Evolutionary conservation across 2,888 invertebrate genomes (phyloP).

Genomic region (Pilophorus perplexus): DNA sequence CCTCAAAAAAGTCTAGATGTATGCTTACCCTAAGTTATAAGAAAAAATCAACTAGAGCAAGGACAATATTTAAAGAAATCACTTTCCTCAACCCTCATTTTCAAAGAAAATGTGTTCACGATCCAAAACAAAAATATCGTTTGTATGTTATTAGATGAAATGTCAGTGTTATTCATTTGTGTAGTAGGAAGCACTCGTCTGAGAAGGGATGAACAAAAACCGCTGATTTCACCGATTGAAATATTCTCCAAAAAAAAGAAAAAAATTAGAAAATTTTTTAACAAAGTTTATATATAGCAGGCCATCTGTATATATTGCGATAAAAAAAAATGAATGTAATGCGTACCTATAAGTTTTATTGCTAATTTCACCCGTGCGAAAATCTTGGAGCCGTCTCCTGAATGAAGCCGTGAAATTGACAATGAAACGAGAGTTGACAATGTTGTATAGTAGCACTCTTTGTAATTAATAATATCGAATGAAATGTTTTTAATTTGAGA

Average conservation of each 20-base stretch:
- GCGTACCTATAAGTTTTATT: constrained; percentile 7
- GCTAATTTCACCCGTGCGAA: constrained; percentile 12
- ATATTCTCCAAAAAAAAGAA: neutral
- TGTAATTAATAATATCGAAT: neutral
- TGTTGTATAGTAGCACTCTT: constrained; percentile 35
- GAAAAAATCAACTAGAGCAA: constrained; percentile 34
- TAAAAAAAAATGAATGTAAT: constrained; percentile 14
- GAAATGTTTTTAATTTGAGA: constrained; percentile 9
- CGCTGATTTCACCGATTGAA: constrained; percentile 1
- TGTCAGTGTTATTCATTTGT: constrained; percentile 6
- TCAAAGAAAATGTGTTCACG: constrained; percentile 32
- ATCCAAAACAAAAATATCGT: constrained; percentile 8
- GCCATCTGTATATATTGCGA: constrained; percentile 26
- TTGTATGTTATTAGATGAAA: constrained; percentile 6
- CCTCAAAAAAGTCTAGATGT: constrained; percentile 40
- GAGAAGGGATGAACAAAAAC: neutral
- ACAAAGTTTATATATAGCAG: constrained; percentile 5
- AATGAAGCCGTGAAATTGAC: constrained; percentile 1
- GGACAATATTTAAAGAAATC: constrained; percentile 29
- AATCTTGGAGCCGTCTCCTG: neutral
- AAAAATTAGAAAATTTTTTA: constrained; percentile 11
- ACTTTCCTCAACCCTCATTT: constrained; percentile 14
- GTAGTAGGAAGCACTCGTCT: constrained; percentile 14
- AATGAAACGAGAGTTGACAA: constrained; percentile 12
- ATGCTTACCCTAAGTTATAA: constrained; percentile 25